Base-by-base conservation (phyloP, 2,113 vertebrate genomes). In the Channa maculata region DNA sequence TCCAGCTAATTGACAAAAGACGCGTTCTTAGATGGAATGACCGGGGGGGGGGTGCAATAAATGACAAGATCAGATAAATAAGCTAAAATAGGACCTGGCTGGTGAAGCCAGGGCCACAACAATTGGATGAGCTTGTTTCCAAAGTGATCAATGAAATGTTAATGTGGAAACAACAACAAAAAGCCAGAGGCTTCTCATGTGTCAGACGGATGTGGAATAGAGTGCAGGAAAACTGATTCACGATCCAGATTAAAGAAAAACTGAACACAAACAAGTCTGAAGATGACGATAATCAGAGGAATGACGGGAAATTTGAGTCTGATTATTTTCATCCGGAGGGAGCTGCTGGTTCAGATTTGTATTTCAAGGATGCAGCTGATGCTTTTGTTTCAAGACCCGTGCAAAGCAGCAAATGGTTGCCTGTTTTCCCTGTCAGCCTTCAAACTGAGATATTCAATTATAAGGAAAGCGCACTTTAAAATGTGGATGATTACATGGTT, bases 71-170 rank as follows among this genome's bases (percentile, higher is more conserved):
- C 8, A 51, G 15, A 24, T 24, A 52, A 6, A 34, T 53, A 34
- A 34, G 10, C 4, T 11, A 15, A 49, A 38, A 50, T 15, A 24
- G 24, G 24, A 24, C 24, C 24, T 24, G 24, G 24, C 24, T 24
- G 24, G 24, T 1, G 24, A 24, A 24, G 24, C 77, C 15, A 64
- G 13, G 39, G 43, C 46, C 38, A 45, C 65, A 79, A 75, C 69
- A 73, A 63, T 81, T 0, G 3, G 44, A 59, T 55, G 46, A 72
- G 74, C 36, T 50, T 14, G 54, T 66, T 59, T 57, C 69, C 51
- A 69, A 69, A 86, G 49, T 50, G 50, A 82, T 77, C 14, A 15
- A 76, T 84, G 55, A 84, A 77, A 84, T 76, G 79, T 75, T 86
- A 67, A 84, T 88, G 77, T 84, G 70, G 79, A 86, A 88, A 82